Percentiles rank a stretch among this genome's conserved stretches.
Conservation (phyloP, 2,113 vertebrate species). For the Actinemys pallida region DNA sequence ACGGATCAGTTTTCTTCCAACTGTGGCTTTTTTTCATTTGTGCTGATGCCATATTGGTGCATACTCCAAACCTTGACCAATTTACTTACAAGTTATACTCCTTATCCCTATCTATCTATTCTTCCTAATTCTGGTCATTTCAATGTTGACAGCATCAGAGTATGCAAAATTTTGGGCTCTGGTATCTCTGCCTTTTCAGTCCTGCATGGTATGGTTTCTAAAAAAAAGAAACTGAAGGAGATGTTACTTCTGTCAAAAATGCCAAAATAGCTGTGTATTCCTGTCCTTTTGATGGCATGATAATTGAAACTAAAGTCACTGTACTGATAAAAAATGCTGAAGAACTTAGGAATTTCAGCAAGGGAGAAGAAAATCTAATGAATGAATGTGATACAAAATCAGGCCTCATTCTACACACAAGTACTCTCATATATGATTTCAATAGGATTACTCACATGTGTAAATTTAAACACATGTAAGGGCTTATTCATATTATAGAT, state of each 20-base stretch:
- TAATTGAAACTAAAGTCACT: slow-evolving; percentile 93
- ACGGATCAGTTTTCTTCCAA: not conserved
- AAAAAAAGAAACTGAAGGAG: slow-evolving; percentile 94
- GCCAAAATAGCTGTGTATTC: slow-evolving; percentile 96
- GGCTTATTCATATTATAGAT: not conserved
- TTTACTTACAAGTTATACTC: not conserved
- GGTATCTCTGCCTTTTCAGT: slow-evolving; percentile 91
- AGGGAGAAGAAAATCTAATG: slow-evolving; percentile 96
- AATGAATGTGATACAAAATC: slow-evolving; percentile 28
- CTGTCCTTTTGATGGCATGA: slow-evolving; percentile 95
- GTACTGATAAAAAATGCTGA: slow-evolving; percentile 95
- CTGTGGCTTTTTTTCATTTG: not conserved
- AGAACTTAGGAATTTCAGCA: slow-evolving; percentile 95
- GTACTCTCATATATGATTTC: not conserved
- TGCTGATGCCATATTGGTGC: not conserved
- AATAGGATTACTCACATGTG: not conserved
- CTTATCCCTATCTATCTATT: not conserved
- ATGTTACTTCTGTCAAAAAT: slow-evolving; percentile 94
- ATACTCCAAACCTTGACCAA: not conserved
- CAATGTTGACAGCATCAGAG: too few species aligned
- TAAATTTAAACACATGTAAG: not conserved
- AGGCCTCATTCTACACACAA: not conserved
- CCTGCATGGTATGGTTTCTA: slow-evolving; percentile 98
- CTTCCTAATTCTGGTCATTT: too few species aligned
- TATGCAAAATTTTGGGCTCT: slow-evolving; percentile 79